These are phyloP conservation scores for Phainopepla nitens DNA, from an alignment of 2,113 vertebrate species.

Conservation along the genomic window DNA sequence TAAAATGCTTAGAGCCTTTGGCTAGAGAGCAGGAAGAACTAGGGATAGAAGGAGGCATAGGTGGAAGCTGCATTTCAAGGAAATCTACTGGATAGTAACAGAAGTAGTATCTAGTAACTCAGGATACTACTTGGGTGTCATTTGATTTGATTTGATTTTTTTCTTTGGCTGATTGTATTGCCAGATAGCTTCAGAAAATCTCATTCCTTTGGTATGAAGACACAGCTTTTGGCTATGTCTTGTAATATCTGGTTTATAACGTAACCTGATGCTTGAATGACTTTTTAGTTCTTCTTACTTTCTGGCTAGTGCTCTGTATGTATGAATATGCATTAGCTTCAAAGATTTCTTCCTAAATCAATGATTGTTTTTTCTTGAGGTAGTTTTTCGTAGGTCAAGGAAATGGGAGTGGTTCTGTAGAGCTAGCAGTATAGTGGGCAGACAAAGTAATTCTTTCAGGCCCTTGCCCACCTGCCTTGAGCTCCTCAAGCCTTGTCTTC, in stretches of 20 bases:
- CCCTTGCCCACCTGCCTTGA: accelerated
- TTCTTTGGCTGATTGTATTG: not conserved
- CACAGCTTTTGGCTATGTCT: not conserved
- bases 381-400: not conserved
- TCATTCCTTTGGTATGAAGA: not conserved
- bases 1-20: not conserved
- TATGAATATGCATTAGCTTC: not conserved
- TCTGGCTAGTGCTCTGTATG: not conserved
- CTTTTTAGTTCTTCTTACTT: not conserved
- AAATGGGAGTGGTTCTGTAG: not conserved
- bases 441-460: not conserved
- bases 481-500: not conserved
- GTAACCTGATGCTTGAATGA: not conserved
- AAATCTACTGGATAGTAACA: not conserved
- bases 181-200: not conserved
- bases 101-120: not conserved
- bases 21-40: not conserved
- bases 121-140: accelerated
- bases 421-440: not conserved
- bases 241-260: not conserved
- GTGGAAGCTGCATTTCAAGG: not conserved
- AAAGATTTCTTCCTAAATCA: not conserved
- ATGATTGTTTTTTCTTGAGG: not conserved
- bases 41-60: not conserved
- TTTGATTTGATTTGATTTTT: not conserved